These are phyloP conservation scores for Ictidomys tridecemlineatus DNA, from an alignment of 2,113 vertebrate species.

Conservation along the genomic window DNA sequence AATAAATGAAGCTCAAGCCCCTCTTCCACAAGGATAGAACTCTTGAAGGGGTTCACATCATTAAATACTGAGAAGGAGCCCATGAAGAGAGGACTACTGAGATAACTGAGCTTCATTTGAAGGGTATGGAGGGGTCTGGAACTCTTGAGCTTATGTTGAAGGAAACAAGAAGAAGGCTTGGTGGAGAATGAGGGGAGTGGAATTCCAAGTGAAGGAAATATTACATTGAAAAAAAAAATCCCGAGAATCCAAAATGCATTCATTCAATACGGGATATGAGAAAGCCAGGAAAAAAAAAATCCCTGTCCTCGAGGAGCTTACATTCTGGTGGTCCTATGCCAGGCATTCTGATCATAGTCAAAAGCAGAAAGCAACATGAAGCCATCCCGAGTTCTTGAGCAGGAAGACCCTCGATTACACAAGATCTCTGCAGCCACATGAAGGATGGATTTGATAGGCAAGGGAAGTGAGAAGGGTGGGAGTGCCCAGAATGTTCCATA, in stretches of 20 bases:
- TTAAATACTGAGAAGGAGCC: neutral
- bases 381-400: neutral
- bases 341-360: slow-evolving; percentile 12
- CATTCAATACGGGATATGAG: neutral
- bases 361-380: neutral
- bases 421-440: neutral
- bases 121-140: neutral
- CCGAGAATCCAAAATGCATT: neutral
- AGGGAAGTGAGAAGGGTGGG: neutral
- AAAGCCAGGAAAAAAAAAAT: neutral
- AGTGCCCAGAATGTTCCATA: neutral
- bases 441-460: slow-evolving; percentile 13
- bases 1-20: neutral
- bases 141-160: neutral
- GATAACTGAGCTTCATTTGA: neutral
- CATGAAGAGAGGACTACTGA: neutral
- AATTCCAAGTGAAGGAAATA: slow-evolving; percentile 49
- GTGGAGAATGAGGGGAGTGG: neutral
- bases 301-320: neutral
- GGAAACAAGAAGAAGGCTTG: neutral
- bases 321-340: neutral
- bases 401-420: neutral
- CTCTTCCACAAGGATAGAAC: neutral
- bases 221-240: neutral
- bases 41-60: neutral